phyloP scores from a whole-genome alignment of 2,888 invertebrate species.

The Drosophila ustulata region DNA sequence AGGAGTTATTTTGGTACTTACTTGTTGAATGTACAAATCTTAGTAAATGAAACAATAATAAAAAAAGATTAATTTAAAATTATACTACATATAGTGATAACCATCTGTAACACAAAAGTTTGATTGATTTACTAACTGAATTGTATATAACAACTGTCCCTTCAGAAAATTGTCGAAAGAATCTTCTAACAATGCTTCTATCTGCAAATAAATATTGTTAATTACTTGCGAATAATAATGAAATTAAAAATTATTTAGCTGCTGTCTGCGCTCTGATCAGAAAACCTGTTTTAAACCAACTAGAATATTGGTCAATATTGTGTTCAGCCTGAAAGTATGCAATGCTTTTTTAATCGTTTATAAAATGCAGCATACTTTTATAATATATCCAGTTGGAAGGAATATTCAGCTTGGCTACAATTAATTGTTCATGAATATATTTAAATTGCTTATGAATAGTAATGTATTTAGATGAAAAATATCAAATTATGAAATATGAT shows the following conservation, averaged over 20 bases:
- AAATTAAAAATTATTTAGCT: background rate
- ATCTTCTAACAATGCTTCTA: too few species aligned
- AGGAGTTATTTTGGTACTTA: too few species aligned
- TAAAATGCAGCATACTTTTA: slow-evolving; percentile 40
- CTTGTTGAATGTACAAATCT: too few species aligned
- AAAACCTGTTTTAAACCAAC: background rate
- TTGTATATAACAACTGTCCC: too few species aligned
- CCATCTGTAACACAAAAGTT: too few species aligned
- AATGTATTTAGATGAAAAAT: background rate
- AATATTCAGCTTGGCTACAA: background rate
- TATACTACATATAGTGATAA: too few species aligned
- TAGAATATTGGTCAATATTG: background rate
- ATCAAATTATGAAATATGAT: background rate
- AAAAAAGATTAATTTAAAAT: too few species aligned
- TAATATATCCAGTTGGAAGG: background rate
- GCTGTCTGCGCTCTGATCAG: background rate
- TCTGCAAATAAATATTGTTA: too few species aligned
- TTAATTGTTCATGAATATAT: background rate
- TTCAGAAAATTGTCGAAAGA: too few species aligned
- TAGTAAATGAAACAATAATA: too few species aligned
- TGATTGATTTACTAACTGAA: too few species aligned
- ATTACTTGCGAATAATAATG: too few species aligned
- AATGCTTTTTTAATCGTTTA: slow-evolving; percentile 11
- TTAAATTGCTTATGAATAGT: background rate
- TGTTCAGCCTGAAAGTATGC: slow-evolving; percentile 50